phyloP scores from a whole-genome alignment of 2,113 vertebrate species.

The Percopsis transmontana region DNA sequence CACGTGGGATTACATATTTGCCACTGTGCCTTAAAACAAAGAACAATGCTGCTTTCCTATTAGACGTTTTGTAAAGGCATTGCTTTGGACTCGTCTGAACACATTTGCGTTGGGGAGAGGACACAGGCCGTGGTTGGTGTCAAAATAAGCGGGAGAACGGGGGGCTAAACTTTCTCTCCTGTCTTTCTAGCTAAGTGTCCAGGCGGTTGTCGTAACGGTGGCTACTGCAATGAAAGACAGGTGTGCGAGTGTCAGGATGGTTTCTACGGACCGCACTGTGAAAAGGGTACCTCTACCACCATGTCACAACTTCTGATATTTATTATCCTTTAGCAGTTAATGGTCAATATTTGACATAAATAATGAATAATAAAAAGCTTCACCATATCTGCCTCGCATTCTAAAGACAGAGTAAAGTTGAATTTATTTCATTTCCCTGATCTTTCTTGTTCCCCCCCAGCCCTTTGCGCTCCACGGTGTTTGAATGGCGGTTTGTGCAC shows the following conservation, averaged over 20 bases:
- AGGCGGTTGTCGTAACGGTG: conserved; percentile 88
- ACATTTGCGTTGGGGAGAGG: too few relatives aligned
- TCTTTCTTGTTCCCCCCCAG: conserved; percentile 53
- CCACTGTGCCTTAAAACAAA: too few relatives aligned
- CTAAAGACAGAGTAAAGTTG: not conserved
- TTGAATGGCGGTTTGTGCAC: conserved; percentile 88
- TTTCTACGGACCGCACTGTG: conserved; percentile 88
- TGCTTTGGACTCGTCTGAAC: too few relatives aligned
- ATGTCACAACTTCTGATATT: not conserved
- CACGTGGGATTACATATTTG: conserved; percentile 19
- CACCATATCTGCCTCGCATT: too few relatives aligned
- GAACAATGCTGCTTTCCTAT: too few relatives aligned
- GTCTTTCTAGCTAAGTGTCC: conserved; percentile 81
- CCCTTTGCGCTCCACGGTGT: conserved; percentile 82
- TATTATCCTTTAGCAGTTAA: too few relatives aligned
- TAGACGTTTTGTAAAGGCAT: too few relatives aligned
- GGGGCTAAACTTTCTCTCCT: not conserved
- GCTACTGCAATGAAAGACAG: conserved; percentile 85
- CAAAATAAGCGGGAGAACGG: too few relatives aligned
- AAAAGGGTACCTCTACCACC: conserved; percentile 84
- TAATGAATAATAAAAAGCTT: too few relatives aligned
- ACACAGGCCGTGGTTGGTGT: too few relatives aligned
- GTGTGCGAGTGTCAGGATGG: conserved; percentile 88
- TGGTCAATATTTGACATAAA: too few relatives aligned
- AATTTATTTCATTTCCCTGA: not conserved